phyloP scores from a whole-genome alignment of 1,140 invertebrate genomes.

The Stegodyphus mimosarum region DNA sequence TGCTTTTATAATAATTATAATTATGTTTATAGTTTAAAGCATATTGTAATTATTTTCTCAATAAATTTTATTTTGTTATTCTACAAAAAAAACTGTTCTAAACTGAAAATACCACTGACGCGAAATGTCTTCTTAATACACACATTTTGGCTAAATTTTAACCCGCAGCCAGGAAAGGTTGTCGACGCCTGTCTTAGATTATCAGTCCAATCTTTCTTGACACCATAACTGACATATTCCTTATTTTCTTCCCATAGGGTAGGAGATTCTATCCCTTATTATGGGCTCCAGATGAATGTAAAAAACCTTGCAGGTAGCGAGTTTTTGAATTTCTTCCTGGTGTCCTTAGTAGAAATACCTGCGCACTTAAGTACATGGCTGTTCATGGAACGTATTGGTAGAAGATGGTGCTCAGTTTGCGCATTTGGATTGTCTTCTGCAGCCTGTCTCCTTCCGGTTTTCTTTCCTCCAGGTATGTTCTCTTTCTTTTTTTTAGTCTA shows the following conservation, averaged over 20 bases:
- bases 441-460: not conserved
- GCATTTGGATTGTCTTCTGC: not conserved
- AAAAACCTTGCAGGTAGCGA: not conserved
- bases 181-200: no score
- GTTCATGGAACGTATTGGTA: not conserved
- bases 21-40: no score
- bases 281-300: not conserved
- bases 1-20: no score
- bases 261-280: not conserved
- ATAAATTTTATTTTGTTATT: no score
- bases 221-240: no score
- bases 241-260: not conserved
- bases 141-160: no score
- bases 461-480: not conserved
- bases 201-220: no score
- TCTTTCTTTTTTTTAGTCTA: not conserved
- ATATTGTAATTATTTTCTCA: no score
- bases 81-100: no score
- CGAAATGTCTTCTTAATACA: no score
- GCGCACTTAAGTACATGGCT: not conserved
- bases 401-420: not conserved
- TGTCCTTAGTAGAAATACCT: not conserved
- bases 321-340: not conserved
- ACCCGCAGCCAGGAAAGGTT: no score
- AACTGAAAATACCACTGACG: no score